These are phyloP conservation scores for Liposcelis brunnea DNA, from an alignment of 2,888 invertebrate species.

Conservation along the genomic window DNA sequence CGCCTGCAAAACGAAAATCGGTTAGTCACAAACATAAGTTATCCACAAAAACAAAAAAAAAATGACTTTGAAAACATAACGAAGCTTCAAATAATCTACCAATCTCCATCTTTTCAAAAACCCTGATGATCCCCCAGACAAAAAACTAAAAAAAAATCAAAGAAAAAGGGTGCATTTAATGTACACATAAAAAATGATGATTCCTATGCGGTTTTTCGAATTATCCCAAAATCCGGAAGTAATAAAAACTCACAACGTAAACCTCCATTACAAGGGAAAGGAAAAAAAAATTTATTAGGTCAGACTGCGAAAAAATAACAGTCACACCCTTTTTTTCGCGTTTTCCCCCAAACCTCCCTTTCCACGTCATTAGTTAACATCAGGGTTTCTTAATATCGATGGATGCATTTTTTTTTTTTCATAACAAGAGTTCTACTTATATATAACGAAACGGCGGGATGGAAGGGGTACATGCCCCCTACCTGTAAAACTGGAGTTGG, in stretches of 20 bases:
- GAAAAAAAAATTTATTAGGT: too few relatives aligned
- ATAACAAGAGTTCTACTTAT: not conserved
- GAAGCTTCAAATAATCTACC: not conserved
- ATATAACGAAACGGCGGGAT: slow-evolving; percentile 27
- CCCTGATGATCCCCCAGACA: not conserved
- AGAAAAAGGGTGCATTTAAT: not conserved
- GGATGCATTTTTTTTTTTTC: too few relatives aligned
- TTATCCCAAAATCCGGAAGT: too few relatives aligned
- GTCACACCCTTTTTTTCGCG: slow-evolving; percentile 10
- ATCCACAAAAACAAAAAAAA: slow-evolving; percentile 1
- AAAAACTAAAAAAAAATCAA: slow-evolving; percentile 1
- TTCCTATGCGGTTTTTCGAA: not conserved
- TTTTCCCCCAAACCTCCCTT: too few relatives aligned
- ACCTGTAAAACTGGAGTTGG: slow-evolving; percentile 30
- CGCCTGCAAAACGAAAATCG: not conserved
- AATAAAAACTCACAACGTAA: not conserved
- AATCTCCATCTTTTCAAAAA: not conserved
- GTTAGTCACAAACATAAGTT: slow-evolving; percentile 11
- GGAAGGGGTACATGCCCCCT: slow-evolving; percentile 27
- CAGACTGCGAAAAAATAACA: slow-evolving; percentile 12
- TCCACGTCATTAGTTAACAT: too few relatives aligned
- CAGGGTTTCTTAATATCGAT: too few relatives aligned
- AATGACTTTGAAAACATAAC: slow-evolving; percentile 7
- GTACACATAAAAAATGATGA: not conserved
- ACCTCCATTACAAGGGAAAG: not conserved